Evolutionary conservation across 2,113 vertebrate genomes (phyloP).

Genomic region (Zapornia atra): DNA sequence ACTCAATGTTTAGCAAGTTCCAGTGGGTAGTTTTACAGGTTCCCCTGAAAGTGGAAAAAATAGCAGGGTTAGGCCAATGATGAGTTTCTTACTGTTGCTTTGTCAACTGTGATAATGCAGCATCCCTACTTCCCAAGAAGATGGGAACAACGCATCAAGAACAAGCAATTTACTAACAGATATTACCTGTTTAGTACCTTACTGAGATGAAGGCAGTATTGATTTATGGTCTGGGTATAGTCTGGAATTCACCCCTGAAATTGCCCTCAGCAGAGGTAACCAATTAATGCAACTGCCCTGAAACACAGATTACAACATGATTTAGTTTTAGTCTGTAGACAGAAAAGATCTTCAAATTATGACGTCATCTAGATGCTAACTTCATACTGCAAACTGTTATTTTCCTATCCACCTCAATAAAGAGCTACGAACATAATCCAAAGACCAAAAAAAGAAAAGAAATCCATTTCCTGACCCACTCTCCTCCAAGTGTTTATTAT

Average conservation of each 20-base stretch:
- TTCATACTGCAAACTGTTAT: not conserved
- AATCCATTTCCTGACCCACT: not conserved
- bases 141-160: not conserved
- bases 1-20: not conserved
- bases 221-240: not conserved
- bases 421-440: not conserved
- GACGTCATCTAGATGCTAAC: not conserved
- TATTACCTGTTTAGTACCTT: fast-evolving
- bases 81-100: not conserved
- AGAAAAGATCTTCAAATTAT: not conserved
- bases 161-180: not conserved
- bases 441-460: not conserved
- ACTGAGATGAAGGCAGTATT: not conserved
- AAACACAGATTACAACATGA: not conserved
- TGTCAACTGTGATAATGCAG: not conserved
- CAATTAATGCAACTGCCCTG: fast-evolving
- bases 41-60: not conserved
- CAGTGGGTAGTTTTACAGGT: not conserved
- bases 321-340: not conserved
- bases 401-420: not conserved
- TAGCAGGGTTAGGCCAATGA: not conserved
- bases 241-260: not conserved
- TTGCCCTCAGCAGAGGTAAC: not conserved
- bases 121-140: not conserved
- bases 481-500: not conserved